Conservation (phyloP, 2,113 vertebrate genomes). For the Benitochromis conjunctus region DNA sequence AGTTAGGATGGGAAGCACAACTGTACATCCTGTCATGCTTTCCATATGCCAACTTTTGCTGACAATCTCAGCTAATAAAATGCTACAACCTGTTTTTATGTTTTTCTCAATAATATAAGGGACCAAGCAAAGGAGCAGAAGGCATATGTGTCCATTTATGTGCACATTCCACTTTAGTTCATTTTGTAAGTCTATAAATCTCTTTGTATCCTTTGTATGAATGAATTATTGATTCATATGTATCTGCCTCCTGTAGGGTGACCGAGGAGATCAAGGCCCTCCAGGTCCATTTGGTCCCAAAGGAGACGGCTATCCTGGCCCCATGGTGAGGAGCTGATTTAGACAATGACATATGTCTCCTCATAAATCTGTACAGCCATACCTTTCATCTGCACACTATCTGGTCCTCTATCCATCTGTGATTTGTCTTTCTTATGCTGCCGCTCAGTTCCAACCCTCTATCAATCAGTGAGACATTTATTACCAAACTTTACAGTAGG, state of each 20-base stretch:
- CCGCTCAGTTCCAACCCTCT: neutral
- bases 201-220: neutral
- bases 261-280: constrained; percentile 78
- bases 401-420: neutral
- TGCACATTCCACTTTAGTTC: neutral
- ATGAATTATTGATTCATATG: neutral
- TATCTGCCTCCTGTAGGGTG: constrained; percentile 71
- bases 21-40: neutral
- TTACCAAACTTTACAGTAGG: neutral
- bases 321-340: constrained; percentile 70
- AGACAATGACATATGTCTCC: neutral
- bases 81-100: neutral
- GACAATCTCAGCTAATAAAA: neutral
- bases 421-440: neutral
- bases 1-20: neutral
- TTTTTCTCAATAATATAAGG: neutral
- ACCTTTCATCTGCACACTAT: neutral
- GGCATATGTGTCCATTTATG: neutral
- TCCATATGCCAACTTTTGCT: neutral
- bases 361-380: neutral
- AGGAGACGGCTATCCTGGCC: constrained; percentile 85
- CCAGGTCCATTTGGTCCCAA: constrained; percentile 81
- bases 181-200: neutral
- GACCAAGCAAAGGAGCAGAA: neutral
- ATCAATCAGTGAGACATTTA: constrained; percentile 17